Conservation (phyloP, 2,888 invertebrate species). For the Mythimna loreyi region DNA sequence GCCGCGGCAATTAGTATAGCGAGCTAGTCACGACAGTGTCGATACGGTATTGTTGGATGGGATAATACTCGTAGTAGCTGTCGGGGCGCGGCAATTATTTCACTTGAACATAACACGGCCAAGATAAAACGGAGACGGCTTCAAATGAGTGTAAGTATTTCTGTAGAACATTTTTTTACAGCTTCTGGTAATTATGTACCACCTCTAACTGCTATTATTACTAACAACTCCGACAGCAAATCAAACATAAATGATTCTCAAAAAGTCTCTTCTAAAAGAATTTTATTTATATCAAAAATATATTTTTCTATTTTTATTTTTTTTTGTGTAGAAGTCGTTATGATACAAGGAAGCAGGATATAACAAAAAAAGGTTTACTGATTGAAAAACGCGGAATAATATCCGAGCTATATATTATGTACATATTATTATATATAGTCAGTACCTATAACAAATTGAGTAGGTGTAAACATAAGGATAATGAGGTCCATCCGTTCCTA, state of each 20-base stretch:
- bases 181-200: background rate
- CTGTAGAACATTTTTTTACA: background rate
- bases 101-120: background rate
- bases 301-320: constrained; percentile 1
- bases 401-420: background rate
- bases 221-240: no score
- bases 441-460: background rate
- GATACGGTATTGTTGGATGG: constrained; percentile 1
- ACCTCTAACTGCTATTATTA: no score
- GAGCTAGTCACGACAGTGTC: constrained; percentile 51
- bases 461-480: constrained; percentile 23
- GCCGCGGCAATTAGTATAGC: constrained; percentile 54
- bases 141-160: background rate
- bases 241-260: no score
- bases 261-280: background rate
- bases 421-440: constrained; percentile 7
- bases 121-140: background rate
- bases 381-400: constrained; percentile 10
- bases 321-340: background rate
- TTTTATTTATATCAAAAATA: background rate
- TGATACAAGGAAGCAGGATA: constrained; percentile 19
- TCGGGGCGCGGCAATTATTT: background rate
- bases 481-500: constrained; percentile 13
- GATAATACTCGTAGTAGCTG: background rate
- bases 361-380: constrained; percentile 1